Conservation (phyloP, 2,888 invertebrate genomes). For the Lasioglossum zephyrum region DNA sequence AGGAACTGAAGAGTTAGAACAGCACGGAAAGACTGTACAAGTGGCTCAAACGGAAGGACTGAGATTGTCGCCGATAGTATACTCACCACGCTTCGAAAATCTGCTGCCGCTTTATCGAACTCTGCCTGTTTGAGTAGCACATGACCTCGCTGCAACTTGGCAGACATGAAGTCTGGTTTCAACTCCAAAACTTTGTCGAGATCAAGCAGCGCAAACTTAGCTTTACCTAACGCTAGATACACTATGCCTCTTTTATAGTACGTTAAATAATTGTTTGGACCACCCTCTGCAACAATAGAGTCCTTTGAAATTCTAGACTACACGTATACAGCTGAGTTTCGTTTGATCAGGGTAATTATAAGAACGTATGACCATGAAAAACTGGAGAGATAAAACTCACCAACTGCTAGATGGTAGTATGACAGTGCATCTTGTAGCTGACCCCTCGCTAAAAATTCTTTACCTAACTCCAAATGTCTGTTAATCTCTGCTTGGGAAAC, state of each 20-base stretch:
- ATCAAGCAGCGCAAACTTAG: slow-evolving; percentile 97
- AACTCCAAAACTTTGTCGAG: slow-evolving; percentile 96
- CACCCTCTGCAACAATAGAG: slow-evolving; percentile 90
- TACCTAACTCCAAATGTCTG: slow-evolving; percentile 97
- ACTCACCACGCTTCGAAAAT: slow-evolving; percentile 94
- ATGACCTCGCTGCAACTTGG: slow-evolving; percentile 92
- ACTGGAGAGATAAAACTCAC: slow-evolving; percentile 85
- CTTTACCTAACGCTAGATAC: slow-evolving; percentile 97
- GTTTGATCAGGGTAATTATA: background rate
- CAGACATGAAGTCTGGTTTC: slow-evolving; percentile 97
- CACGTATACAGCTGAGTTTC: background rate
- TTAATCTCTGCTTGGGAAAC: slow-evolving; percentile 92
- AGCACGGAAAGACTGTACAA: background rate
- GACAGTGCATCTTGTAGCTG: slow-evolving; percentile 98
- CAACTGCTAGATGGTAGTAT: slow-evolving; percentile 99
- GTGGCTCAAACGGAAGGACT: background rate
- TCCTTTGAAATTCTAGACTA: background rate
- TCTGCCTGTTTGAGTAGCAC: slow-evolving; percentile 96
- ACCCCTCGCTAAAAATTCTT: slow-evolving; percentile 95
- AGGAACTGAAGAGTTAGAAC: background rate
- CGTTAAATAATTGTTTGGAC: slow-evolving; percentile 97
- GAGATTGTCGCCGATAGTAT: background rate
- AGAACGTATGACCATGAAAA: slow-evolving; percentile 15
- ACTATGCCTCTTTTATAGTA: slow-evolving; percentile 98
- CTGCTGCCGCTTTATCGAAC: slow-evolving; percentile 92